phyloP scores from a whole-genome alignment of 1,140 invertebrate species.

The Amyelois transitella region DNA sequence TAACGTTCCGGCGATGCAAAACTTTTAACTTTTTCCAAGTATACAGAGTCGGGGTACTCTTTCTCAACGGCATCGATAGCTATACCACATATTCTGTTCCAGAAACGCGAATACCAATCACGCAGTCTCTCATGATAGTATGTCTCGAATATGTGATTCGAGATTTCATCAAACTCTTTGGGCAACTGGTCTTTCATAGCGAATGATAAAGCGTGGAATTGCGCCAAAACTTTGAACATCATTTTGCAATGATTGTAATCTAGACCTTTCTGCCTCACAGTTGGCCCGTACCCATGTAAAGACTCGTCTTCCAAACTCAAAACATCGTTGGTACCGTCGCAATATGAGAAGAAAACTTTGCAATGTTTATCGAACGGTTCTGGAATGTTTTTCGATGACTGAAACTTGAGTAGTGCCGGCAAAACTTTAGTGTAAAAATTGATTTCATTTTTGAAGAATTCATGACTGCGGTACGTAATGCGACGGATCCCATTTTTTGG shows the following conservation, averaged over 20 bases:
- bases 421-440: slow-evolving; percentile 78
- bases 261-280: slow-evolving; percentile 72
- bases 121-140: slow-evolving; percentile 77
- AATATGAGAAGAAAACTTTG: slow-evolving; percentile 71
- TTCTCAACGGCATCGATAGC: slow-evolving; percentile 78
- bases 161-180: slow-evolving; percentile 73
- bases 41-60: slow-evolving; percentile 77
- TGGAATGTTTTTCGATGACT: slow-evolving; percentile 55
- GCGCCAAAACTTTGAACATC: slow-evolving; percentile 77
- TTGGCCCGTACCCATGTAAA: slow-evolving; percentile 68
- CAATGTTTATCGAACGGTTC: slow-evolving; percentile 74
- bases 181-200: slow-evolving; percentile 79
- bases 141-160: slow-evolving; percentile 62
- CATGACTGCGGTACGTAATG: slow-evolving; percentile 78
- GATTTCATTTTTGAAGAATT: slow-evolving; percentile 82
- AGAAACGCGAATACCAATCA: slow-evolving; percentile 79
- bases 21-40: slow-evolving; percentile 74
- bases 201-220: slow-evolving; percentile 81
- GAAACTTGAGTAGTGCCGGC: slow-evolving; percentile 72
- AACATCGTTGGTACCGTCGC: slow-evolving; percentile 79
- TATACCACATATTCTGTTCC: slow-evolving; percentile 72
- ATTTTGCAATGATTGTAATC: slow-evolving; percentile 69
- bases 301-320: slow-evolving; percentile 79
- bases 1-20: slow-evolving; percentile 70
- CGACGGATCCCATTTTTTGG: slow-evolving; percentile 77